These are phyloP conservation scores for Zelostemma sp. DNA, from an alignment of 1,140 invertebrate genomes.

Conservation along the genomic window DNA sequence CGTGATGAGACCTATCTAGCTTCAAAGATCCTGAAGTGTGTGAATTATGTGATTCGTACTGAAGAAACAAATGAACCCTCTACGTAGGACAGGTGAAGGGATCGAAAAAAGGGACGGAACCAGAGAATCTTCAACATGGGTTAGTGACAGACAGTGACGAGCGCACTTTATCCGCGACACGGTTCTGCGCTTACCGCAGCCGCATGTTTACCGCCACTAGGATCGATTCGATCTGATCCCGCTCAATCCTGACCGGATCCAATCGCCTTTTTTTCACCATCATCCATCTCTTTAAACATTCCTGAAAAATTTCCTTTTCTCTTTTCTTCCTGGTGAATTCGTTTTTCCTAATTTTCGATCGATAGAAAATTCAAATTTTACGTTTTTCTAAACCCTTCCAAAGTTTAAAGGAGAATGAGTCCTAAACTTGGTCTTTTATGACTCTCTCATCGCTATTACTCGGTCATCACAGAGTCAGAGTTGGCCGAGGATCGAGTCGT, in stretches of 20 bases:
- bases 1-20: too few species aligned
- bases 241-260: slow-evolving; percentile 40
- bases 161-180: slow-evolving; percentile 66
- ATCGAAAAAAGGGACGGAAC: slow-evolving; percentile 9
- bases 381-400: too few species aligned
- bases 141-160: slow-evolving; percentile 65
- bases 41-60: too few species aligned
- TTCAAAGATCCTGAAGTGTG: too few species aligned
- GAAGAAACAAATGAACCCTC: too few species aligned
- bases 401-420: too few species aligned
- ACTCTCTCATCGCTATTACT: not conserved
- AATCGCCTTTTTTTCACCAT: too few species aligned
- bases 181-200: slow-evolving; percentile 67
- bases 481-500: not conserved
- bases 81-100: not conserved
- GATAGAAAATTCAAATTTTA: too few species aligned
- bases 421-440: too few species aligned
- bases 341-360: too few species aligned
- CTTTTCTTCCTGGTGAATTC: too few species aligned
- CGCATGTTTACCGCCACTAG: slow-evolving; percentile 54
- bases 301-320: too few species aligned
- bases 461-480: not conserved
- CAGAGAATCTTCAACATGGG: slow-evolving; percentile 50
- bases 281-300: not conserved
- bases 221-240: slow-evolving; percentile 58